Base-by-base conservation (phyloP, 1,140 invertebrate genomes). In the Plodia interpunctella region DNA sequence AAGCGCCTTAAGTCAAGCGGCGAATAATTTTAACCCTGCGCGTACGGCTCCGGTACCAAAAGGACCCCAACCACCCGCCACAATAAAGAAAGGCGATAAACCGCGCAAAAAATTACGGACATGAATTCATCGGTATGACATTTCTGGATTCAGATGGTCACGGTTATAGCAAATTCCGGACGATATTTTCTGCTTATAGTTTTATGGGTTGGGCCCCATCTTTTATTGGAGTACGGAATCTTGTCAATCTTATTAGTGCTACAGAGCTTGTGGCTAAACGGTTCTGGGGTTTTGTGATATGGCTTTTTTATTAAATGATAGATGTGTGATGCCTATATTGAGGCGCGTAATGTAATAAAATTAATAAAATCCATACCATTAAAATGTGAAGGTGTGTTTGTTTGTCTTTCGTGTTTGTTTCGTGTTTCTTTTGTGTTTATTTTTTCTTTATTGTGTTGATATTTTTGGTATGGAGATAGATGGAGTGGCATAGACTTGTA, bases 111-210 rank as follows among this genome's bases (percentile, higher is more conserved):
- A 88, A 86, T 73, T 70, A 74, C 70, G 57, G 66, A 72, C 83
- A 87, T 88, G 86, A 87, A 87, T 88, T 88, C 86, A 89, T 89
- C 74, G 84, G 78, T 89, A 87, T 89, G 86, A 89, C 86, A 84
- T 87, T 87, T 76, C 80, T 80, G 80, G 71, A 69, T 81, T 76
- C 67, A 68, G 54, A 87, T 80, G 81, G 78, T 76, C 80, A 78
- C 83, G 72, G 73, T 78, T 86, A 85, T 84, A 67, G 78, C 77
- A 78, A 73, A 80, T 85, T 70, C 72, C 72, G 60, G 70, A 74
- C 78, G 76, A 86, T 86, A 84, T 88, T 83, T 85, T 65, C 76
- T 78, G 18, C 74, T 84, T 86, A 87, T 87, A 87, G 82, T 87
- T 88, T 87, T 84, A 86, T 80, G 76, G 72, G 68, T 76, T 83